Evolutionary conservation across 1,140 invertebrate species (phyloP), one percentile per base, ranked within the genome.

Genomic region (Laupala kohalensis): DNA sequence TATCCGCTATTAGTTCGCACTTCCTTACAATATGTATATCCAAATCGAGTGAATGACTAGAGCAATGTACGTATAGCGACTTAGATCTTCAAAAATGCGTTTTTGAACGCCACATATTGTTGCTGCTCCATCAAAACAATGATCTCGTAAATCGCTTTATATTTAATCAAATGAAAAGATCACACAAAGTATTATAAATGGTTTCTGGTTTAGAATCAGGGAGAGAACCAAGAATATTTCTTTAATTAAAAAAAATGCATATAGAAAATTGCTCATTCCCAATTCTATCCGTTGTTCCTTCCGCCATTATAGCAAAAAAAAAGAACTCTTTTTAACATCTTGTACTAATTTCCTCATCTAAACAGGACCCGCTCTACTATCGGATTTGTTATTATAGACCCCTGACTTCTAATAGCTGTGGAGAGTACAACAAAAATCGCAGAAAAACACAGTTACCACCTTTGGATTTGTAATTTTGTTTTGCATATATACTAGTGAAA

Each of bases 231-330:
- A 65, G n/a, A 6, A 5, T 65, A 23, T 62, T n/a, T 6, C 5
- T 6, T 6, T 65, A 5, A 6, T 6, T n/a, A 25, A 6, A 6
- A 65, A 6, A n/a, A 6, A 65, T n/a, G n/a, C 64, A 6, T 6
- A n/a, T 65, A 65, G 64, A 65, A 6, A 65, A 65, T n/a, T 65
- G n/a, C n/a, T 65, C 64, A 65, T 65, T 6, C 5, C 64, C 64
- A 24, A n/a, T 25, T 6, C 5, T 6, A n/a, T 65, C 64, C n/a
- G 64, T 65, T 6, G 64, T 65, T 37, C 30, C 30, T 6, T 37
- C 6, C 6, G 30, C 30, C 30, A 37, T 37, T 6, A 25, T 23
- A 25, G n/a, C 5, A 65, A 65, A n/a, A 24, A n/a, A n/a, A n/a
- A 65, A 24, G 64, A n/a, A n/a, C n/a, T 65, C 9, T 65, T 25